phyloP scores from a whole-genome alignment of 2,888 invertebrate species.

The Pocota personata region DNA sequence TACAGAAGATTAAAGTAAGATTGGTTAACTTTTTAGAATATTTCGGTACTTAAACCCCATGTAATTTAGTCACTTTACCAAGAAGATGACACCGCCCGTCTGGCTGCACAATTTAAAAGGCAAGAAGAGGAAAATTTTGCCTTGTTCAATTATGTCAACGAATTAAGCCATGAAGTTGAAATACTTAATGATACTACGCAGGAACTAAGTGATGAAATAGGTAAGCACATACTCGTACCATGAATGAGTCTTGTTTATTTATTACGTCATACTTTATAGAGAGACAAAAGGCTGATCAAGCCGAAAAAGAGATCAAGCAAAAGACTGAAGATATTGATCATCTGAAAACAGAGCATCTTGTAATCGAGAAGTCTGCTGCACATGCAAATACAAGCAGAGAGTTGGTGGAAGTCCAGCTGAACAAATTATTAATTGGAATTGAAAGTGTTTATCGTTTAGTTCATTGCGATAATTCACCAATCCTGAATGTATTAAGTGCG shows the following conservation, averaged over 20 bases:
- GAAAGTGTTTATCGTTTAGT: conserved; percentile 84
- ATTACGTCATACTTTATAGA: no score
- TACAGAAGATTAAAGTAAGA: conserved; percentile 88
- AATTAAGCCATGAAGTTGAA: conserved; percentile 93
- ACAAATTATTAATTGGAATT: conserved; percentile 83
- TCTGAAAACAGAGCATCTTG: conserved; percentile 76
- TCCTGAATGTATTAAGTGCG: conserved; percentile 88
- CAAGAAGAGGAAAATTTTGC: conserved; percentile 96
- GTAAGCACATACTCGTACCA: conserved; percentile 81
- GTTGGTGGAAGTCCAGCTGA: conserved; percentile 76
- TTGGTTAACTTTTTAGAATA: background rate
- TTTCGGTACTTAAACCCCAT: background rate
- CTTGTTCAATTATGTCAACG: conserved; percentile 94
- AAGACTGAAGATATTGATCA: conserved; percentile 81
- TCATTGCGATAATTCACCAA: conserved; percentile 89
- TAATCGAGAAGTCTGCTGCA: conserved; percentile 78
- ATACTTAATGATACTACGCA: conserved; percentile 88
- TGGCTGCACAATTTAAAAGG: conserved; percentile 90
- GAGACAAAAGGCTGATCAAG: conserved; percentile 79
- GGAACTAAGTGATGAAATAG: conserved; percentile 86
- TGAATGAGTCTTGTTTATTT: no score
- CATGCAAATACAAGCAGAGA: conserved; percentile 78
- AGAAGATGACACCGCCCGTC: conserved; percentile 87
- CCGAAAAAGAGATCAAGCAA: conserved; percentile 79
- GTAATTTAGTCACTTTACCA: conserved; percentile 81